Evolutionary conservation across 2,888 invertebrate species (phyloP).

Genomic region (Trissolcus japonicus): DNA sequence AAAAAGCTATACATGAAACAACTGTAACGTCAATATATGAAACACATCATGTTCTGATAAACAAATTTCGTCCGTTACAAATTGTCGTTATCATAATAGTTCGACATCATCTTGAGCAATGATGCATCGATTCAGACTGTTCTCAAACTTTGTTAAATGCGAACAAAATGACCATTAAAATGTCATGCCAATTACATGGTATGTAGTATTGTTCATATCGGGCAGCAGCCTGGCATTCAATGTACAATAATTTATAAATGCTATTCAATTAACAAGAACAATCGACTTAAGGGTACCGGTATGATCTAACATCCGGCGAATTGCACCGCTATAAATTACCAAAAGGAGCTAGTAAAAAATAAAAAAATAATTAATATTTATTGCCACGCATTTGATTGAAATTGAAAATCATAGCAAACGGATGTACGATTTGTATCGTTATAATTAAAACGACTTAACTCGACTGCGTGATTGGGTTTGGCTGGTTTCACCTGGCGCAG

Average conservation of each 20-base stretch:
- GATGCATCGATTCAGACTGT: slow-evolving; percentile 10
- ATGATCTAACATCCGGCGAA: slow-evolving; percentile 2
- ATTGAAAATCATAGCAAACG: no score
- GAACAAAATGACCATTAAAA: slow-evolving; percentile 22
- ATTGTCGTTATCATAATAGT: neutral
- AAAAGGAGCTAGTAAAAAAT: no score
- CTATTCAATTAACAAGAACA: slow-evolving; percentile 11
- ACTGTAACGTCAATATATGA: neutral
- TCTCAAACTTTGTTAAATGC: slow-evolving; percentile 33
- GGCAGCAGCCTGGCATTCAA: slow-evolving; percentile 8
- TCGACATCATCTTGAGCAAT: slow-evolving; percentile 14
- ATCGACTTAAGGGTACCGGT: neutral
- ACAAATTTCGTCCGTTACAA: neutral
- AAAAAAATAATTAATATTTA: no score
- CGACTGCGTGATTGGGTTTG: slow-evolving; percentile 71
- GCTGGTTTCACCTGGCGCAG: slow-evolving; percentile 56
- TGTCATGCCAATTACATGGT: neutral
- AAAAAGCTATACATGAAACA: neutral
- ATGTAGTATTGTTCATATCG: slow-evolving; percentile 7
- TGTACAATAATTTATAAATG: slow-evolving; percentile 8
- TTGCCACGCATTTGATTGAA: no score
- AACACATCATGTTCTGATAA: neutral
- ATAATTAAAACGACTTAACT: slow-evolving; percentile 73
- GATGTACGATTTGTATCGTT: neutral
- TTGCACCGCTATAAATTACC: neutral